Conservation (phyloP, 2,888 invertebrate genomes). For the Aelia acuminata region DNA sequence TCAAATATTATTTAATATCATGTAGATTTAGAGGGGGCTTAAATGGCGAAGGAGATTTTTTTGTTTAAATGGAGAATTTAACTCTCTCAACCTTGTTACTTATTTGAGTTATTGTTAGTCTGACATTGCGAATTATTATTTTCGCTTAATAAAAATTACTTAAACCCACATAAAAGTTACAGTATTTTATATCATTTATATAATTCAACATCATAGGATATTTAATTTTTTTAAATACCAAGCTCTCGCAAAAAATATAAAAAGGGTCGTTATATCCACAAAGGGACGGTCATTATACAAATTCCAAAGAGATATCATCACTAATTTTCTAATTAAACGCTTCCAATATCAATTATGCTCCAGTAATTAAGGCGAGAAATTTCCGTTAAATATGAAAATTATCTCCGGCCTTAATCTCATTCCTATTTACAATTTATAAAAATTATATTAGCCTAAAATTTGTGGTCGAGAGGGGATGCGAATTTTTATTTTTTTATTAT, state of each 20-base stretch:
- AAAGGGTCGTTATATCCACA: neutral
- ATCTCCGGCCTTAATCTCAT: neutral
- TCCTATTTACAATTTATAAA: slow-evolving; percentile 10
- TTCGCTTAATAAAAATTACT: too few species aligned
- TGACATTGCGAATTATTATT: too few species aligned
- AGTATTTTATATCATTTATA: too few species aligned
- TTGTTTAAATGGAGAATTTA: too few species aligned
- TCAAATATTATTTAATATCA: too few species aligned
- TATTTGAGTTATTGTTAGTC: too few species aligned
- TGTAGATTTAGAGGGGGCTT: too few species aligned
- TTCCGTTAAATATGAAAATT: neutral
- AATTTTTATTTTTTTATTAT: neutral
- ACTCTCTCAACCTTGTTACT: too few species aligned
- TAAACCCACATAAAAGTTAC: too few species aligned
- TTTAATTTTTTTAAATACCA: neutral
- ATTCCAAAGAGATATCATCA: slow-evolving; percentile 29
- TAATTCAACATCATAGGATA: too few species aligned
- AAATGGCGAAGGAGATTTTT: too few species aligned
- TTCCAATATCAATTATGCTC: slow-evolving; percentile 5
- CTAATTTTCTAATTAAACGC: slow-evolving; percentile 38
- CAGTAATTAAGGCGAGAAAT: neutral
- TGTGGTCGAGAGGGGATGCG: neutral
- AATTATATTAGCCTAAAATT: neutral
- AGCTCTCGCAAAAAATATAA: neutral
- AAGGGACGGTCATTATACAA: neutral